Evolutionary conservation across 2,113 vertebrate genomes (phyloP).

Genomic region (Campylomormyrus numenius): DNA sequence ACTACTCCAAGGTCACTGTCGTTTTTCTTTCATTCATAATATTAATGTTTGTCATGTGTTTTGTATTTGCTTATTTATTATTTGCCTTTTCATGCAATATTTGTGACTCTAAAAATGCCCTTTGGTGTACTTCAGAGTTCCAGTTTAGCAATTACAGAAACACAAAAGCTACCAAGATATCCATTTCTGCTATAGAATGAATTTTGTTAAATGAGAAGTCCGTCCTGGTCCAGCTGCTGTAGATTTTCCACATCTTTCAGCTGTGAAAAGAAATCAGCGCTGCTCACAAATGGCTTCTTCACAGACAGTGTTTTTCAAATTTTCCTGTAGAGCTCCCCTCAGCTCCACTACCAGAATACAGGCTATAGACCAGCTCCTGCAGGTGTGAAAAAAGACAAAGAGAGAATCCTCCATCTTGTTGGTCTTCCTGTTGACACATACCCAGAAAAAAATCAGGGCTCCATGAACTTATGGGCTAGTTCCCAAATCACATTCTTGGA

Average conservation of each 20-base stretch:
- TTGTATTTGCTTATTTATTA: not conserved
- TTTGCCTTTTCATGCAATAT: not conserved
- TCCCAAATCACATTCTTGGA: slow-evolving; percentile 13
- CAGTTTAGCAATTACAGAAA: not conserved
- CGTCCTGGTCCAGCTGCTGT: not conserved
- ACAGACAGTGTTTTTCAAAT: not conserved
- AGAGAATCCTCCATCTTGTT: not conserved
- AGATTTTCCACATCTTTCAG: not conserved
- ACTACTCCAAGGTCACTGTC: not conserved
- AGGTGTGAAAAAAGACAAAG: not conserved
- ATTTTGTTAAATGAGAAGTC: not conserved
- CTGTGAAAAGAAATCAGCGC: not conserved
- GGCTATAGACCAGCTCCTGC: not conserved
- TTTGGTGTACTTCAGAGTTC: not conserved
- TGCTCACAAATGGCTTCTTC: not conserved
- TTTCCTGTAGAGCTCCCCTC: not conserved
- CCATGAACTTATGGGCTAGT: not conserved
- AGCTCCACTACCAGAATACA: not conserved
- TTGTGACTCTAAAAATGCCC: not conserved
- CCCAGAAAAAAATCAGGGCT: slow-evolving; percentile 2
- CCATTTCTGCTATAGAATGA: not conserved
- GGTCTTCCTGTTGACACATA: not conserved
- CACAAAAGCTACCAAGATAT: not conserved
- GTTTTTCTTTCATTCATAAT: not conserved
- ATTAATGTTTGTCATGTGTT: not conserved